Conservation (phyloP, 92 coral and sea anemone genomes). For the Micromussa lordhowensis region DNA sequence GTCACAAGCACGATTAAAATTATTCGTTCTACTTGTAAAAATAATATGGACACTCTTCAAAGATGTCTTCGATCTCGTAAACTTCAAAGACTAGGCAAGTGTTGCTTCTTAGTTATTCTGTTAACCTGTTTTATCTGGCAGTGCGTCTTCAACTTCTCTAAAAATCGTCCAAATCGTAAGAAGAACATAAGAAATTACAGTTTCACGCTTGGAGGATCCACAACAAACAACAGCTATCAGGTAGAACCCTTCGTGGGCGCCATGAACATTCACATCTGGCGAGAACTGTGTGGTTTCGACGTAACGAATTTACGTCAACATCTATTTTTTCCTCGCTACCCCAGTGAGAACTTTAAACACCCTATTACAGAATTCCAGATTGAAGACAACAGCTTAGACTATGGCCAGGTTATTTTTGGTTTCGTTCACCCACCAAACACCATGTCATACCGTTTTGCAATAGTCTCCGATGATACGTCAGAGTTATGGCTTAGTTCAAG, state of each 20-base stretch:
- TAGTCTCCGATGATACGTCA: slow-evolving; percentile 24
- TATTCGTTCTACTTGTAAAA: too few relatives aligned
- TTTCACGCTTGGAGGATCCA: not conserved
- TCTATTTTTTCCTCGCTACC: slow-evolving; percentile 45
- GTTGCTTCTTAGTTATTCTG: not conserved
- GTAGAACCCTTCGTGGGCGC: not conserved
- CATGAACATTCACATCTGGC: slow-evolving; percentile 53
- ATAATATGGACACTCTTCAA: not conserved
- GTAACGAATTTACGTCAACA: slow-evolving; percentile 29
- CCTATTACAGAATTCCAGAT: slow-evolving; percentile 8
- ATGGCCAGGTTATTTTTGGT: slow-evolving; percentile 51
- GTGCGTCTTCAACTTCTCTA: not conserved
- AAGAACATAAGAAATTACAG: not conserved
- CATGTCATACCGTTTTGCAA: slow-evolving; percentile 31
- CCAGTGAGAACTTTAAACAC: slow-evolving; percentile 15
- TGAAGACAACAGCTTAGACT: slow-evolving; percentile 16
- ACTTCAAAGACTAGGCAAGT: not conserved
- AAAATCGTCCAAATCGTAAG: not conserved
- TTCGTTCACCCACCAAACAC: slow-evolving; percentile 23
- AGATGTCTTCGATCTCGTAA: not conserved
- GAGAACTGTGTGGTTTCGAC: slow-evolving; percentile 36
- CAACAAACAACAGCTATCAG: not conserved
- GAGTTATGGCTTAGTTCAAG: slow-evolving; percentile 50
- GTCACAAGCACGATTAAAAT: too few relatives aligned
- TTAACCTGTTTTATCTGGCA: not conserved